Conservation (phyloP, 2,113 vertebrate species). For the Datnioides undecimradiatus region DNA sequence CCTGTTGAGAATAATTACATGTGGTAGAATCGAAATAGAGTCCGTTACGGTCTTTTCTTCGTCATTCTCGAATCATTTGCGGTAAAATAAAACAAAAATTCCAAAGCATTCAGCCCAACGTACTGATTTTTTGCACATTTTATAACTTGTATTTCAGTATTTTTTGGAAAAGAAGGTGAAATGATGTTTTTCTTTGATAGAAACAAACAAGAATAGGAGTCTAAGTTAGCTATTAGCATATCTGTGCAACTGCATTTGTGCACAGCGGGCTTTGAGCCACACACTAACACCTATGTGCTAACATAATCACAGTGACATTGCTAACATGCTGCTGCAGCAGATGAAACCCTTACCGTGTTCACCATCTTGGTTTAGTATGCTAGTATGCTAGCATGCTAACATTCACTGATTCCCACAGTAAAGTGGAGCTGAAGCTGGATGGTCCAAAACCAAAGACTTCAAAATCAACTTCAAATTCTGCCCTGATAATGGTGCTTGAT, state of each 20-base stretch:
- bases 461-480: too few relatives aligned
- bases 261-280: background rate
- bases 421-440: background rate
- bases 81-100: background rate
- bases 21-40: background rate
- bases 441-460: too few relatives aligned
- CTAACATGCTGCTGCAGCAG: too few relatives aligned
- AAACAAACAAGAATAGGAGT: background rate
- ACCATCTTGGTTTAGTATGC: background rate
- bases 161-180: background rate
- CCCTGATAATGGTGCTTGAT: background rate
- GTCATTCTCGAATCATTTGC: background rate
- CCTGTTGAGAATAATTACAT: constrained; percentile 28
- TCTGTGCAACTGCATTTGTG: background rate
- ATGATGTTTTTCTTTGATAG: background rate
- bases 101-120: background rate
- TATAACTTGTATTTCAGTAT: background rate
- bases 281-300: background rate
- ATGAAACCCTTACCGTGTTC: too few relatives aligned
- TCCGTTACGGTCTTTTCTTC: background rate
- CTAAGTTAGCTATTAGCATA: background rate
- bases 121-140: background rate
- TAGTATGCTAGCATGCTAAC: background rate
- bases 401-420: too few relatives aligned
- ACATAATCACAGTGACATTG: too few relatives aligned